Base-by-base conservation (phyloP, 2,888 invertebrate genomes). In the Esperia sulphurella region DNA sequence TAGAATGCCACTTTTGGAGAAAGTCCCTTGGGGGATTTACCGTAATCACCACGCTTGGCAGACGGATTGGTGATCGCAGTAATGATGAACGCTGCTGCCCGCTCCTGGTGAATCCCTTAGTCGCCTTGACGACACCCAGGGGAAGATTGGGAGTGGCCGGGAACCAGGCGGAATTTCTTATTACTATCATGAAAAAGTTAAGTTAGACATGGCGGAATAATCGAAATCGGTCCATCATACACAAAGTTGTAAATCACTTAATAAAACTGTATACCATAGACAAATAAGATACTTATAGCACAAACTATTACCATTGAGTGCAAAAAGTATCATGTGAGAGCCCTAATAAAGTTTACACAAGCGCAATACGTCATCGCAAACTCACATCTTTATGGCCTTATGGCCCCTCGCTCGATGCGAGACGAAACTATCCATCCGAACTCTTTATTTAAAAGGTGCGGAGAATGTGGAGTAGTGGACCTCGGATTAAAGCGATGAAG, bases 391-490 rank as follows among this genome's bases (percentile, higher is more conserved):
- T 67, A 68, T 64, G 61, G 63, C 54, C 55, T 59, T 57, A 48
- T 51, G 56, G 62, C 52, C 51, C 5, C 54, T 45, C 50, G 49
- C 37, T 40, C 47, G 41, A 39, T 54, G 52, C 57, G 61, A 63
- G 56, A 58, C 61, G 54, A 60, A 65, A 63, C 74, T 70, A 74
- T 71, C 64, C 63, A 52, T 63, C 65, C 60, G 42, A 55, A 57
- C 58, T 70, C 70, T 71, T n/a, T 74, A 73, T 73, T 75, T 73
- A 75, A 10, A 13, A 13, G 4, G 31, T n/a, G n/a, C 7, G 3
- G 8, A 43, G 28, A 41, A 29, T 28, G 41, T 3, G 12, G 29
- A 41, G 8, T 41, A n/a, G 41, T 28, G 41, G 8, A 9, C 3
- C 21, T 21, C 21, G 21, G 21, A 21, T 21, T 21, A 21, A 21